Base-by-base conservation (phyloP, 2,113 vertebrate species). In the Aix galericulata region DNA sequence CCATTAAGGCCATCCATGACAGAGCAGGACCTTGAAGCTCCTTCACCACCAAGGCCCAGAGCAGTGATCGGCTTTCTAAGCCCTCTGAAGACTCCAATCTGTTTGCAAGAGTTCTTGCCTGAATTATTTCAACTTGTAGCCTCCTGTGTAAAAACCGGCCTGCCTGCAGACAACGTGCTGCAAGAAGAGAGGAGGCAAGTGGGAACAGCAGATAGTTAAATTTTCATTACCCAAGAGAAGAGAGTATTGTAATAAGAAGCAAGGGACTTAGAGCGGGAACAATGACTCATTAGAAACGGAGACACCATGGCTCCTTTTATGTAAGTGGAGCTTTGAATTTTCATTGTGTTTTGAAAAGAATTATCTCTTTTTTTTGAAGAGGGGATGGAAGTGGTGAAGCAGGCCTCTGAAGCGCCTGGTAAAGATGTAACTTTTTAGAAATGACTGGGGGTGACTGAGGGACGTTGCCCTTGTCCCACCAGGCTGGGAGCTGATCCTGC, bases 241-340 rank as follows among this genome's bases (percentile, higher is more conserved):
- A 1, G n/a, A 79, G 87, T 15, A 85, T 91, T 95, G 93, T 69
- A 91, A 82, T 48, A 66, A 83, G 87, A 86, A 93, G 84, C 74
- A 27, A 91, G 89, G 53, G 89, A 94, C 91, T 92, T 72, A 42
- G 5, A 11, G 81, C 79, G 91, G 93, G 89, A 96, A 95, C 94
- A 94, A 95, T 94, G 93, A 87, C 93, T 97, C 95, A 92, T 96
- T 97, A 97, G 96, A 92, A 92, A 95, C 48, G 48, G 96, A 96
- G 94, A 94, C 91, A 48, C 66, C 8, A 68, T 18, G 71, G 62
- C 84, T 92, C 53, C 81, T 94, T 96, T 97, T 73, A 94, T 94
- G 71, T 82, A 64, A 97, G 93, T 6, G 34, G 53, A 87, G 66
- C 86, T 93, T 87, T 95, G 89, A 92, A 91, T 94, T 94, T 82